Conservation (phyloP, 2,797 vertebrate species). For the Sebastes diploproa region DNA sequence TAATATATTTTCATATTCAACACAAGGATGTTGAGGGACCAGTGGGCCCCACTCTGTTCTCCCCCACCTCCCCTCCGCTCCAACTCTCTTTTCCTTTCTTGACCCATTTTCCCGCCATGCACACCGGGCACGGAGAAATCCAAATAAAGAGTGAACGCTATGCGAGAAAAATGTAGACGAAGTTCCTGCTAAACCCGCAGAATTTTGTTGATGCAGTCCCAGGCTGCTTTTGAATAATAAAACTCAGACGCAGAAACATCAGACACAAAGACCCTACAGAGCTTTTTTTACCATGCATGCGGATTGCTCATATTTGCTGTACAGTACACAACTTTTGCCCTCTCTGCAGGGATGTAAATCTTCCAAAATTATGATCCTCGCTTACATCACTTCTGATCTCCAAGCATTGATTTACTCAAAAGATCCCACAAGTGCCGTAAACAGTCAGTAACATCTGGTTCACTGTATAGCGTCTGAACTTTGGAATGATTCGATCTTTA, state of each 20-base stretch:
- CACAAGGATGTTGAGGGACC: conserved; percentile 69
- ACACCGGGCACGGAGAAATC: conserved; percentile 30
- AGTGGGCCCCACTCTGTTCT: conserved; percentile 50
- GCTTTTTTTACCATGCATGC: conserved; percentile 13
- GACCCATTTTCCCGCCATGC: conserved; percentile 60
- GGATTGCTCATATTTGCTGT: conserved; percentile 20
- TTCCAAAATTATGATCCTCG: conserved; percentile 29
- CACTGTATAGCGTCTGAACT: conserved; percentile 7
- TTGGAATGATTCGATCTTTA: conserved; percentile 19
- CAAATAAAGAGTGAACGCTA: conserved; percentile 59
- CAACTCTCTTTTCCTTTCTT: conserved; percentile 28
- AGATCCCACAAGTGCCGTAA: conserved; percentile 28
- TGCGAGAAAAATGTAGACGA: conserved; percentile 41
- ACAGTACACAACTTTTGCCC: conserved; percentile 6
- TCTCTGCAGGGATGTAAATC: conserved; percentile 36
- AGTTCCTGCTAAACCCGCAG: conserved; percentile 22
- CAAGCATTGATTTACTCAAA: conserved; percentile 18
- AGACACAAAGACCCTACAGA: conserved; percentile 18
- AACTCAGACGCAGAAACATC: conserved; percentile 33
- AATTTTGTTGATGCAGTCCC: conserved; percentile 38
- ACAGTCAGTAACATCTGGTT: conserved; percentile 56
- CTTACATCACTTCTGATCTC: conserved; percentile 11
- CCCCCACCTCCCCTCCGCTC: background rate
- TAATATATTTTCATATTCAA: conserved; percentile 88
- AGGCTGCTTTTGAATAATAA: conserved; percentile 54